phyloP scores from a whole-genome alignment of 2,797 vertebrate genomes.

The Parotocinclus haroldoi region DNA sequence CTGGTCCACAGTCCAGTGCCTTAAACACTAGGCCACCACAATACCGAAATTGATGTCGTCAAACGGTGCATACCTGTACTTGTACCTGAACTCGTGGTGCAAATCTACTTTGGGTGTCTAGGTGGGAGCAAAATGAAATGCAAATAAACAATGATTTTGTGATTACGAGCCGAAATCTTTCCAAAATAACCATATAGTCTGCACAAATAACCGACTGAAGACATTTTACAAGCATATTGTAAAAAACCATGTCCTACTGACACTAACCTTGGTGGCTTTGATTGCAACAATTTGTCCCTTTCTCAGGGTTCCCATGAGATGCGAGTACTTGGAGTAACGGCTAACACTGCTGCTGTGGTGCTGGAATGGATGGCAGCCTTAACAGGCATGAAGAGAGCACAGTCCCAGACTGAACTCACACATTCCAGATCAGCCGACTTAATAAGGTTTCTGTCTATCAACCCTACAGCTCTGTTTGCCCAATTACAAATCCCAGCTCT shows the following conservation, averaged over 20 bases:
- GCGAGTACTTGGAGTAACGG: conserved; percentile 11
- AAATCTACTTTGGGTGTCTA: too few relatives aligned
- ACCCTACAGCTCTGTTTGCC: conserved; percentile 64
- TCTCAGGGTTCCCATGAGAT: neutral
- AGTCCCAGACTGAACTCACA: conserved; percentile 48
- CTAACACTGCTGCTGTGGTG: conserved; percentile 59
- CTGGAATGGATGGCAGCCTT: conserved; percentile 57
- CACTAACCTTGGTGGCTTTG: conserved; percentile 3
- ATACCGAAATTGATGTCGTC: too few relatives aligned
- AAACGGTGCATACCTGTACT: too few relatives aligned
- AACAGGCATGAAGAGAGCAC: conserved; percentile 52
- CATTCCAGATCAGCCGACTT: conserved; percentile 64
- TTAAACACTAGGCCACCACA: too few relatives aligned
- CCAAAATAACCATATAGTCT: neutral
- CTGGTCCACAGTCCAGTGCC: too few relatives aligned
- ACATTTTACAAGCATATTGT: neutral
- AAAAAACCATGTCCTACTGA: neutral
- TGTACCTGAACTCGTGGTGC: too few relatives aligned
- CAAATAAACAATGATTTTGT: too few relatives aligned
- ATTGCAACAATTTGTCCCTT: conserved; percentile 9
- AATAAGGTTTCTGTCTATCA: conserved; percentile 68
- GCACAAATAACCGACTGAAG: neutral
- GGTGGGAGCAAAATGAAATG: too few relatives aligned
- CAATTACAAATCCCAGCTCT: conserved; percentile 66
- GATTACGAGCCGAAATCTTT: too few relatives aligned